Conservation (phyloP, 1,140 invertebrate genomes). For the Eueides isabella region DNA sequence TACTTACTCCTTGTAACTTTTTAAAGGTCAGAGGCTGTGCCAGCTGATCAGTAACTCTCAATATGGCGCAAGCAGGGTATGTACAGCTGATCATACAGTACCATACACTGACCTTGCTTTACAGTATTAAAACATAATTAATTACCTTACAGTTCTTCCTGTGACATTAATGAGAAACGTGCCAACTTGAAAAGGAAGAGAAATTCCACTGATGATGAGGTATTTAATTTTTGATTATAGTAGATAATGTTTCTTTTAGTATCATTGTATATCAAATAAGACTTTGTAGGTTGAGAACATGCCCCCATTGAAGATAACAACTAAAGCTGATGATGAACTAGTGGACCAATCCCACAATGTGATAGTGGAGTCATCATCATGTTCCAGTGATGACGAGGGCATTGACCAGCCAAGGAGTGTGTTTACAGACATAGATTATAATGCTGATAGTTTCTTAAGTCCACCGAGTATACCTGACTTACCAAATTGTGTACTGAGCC, state of each 20-base stretch:
- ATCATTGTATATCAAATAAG: conserved; percentile 32
- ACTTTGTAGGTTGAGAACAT: conserved; percentile 68
- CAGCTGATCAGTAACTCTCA: conserved; percentile 51
- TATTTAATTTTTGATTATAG: conserved; percentile 42
- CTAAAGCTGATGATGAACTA: conserved; percentile 57
- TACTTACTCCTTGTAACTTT: conserved; percentile 55
- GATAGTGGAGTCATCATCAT: conserved; percentile 73
- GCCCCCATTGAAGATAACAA: conserved; percentile 65
- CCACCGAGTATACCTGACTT: conserved; percentile 77
- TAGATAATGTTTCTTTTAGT: conserved; percentile 11
- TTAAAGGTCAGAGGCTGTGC: conserved; percentile 53
- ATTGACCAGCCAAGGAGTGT: conserved; percentile 67
- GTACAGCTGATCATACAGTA: conserved; percentile 52
- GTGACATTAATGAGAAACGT: conserved; percentile 66
- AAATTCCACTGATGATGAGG: conserved; percentile 77
- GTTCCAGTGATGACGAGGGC: conserved; percentile 74
- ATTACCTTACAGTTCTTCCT: conserved; percentile 59
- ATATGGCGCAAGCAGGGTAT: conserved; percentile 76
- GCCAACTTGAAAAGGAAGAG: conserved; percentile 72
- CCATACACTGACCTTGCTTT: conserved; percentile 56
- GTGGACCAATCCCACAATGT: conserved; percentile 67
- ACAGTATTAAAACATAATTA: conserved; percentile 52
- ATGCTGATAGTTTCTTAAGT: conserved; percentile 73
- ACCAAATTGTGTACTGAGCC: conserved; percentile 72
- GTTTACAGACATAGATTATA: conserved; percentile 72